phyloP scores from a whole-genome alignment of 2,888 invertebrate species.

The Teleogryllus oceanicus region DNA sequence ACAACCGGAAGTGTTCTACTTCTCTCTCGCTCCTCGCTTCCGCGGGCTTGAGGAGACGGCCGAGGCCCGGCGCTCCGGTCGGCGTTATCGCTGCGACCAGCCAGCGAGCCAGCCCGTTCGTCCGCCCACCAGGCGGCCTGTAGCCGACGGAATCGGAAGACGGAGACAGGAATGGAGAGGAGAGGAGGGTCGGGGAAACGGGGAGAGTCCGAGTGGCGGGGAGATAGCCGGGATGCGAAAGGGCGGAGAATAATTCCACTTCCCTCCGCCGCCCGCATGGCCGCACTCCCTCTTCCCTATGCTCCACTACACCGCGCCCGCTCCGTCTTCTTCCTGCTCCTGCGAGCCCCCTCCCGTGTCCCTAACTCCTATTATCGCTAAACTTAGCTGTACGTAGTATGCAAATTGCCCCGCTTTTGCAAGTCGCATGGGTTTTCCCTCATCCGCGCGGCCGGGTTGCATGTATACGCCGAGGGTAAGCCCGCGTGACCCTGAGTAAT shows the following conservation, averaged over 20 bases:
- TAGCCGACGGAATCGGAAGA: neutral
- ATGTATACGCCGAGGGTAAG: neutral
- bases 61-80: neutral
- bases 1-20: slow-evolving; percentile 18
- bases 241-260: neutral
- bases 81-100: neutral
- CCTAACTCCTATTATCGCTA: slow-evolving; percentile 1
- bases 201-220: neutral
- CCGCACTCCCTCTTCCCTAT: neutral
- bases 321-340: neutral
- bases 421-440: slow-evolving; percentile 6
- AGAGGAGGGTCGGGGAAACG: neutral
- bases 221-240: neutral
- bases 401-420: slow-evolving; percentile 4
- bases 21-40: neutral
- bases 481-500: neutral
- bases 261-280: neutral
- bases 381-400: slow-evolving; percentile 10
- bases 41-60: neutral
- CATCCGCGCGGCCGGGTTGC: neutral
- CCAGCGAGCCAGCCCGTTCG: no score
- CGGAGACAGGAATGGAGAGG: neutral
- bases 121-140: no score
- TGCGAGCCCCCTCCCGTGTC: neutral
- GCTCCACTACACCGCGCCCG: no score